Percentiles rank a stretch among this genome's conserved stretches.
Evolutionary conservation across 2,797 vertebrate species (phyloP).

Genomic region (Hippopotamyrus pictus): DNA sequence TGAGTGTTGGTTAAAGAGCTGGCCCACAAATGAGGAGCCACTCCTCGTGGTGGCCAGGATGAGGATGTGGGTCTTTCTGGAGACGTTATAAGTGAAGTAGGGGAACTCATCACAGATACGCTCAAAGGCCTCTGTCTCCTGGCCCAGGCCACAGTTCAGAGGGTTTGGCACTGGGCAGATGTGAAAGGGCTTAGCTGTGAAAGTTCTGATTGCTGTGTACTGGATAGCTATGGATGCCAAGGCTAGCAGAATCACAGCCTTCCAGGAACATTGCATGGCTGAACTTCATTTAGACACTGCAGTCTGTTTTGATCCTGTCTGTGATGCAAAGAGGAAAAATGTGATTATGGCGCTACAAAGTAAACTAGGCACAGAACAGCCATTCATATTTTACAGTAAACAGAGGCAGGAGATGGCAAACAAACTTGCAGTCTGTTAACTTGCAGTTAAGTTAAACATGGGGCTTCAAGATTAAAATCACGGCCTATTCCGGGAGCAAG

Average conservation of each 20-base stretch:
- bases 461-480: conserved; percentile 14
- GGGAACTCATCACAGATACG: conserved; percentile 78
- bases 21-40: conserved; percentile 86
- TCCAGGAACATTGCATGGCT: conserved; percentile 99
- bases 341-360: neutral
- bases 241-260: conserved; percentile 90
- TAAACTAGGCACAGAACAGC: conserved; percentile 18
- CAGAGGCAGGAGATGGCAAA: conserved; percentile 12
- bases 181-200: conserved; percentile 87
- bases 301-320: conserved; percentile 40
- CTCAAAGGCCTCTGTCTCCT: conserved; percentile 72
- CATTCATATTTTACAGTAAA: conserved; percentile 27
- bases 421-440: conserved; percentile 7
- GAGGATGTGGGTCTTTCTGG: conserved; percentile 80
- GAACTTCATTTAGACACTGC: conserved; percentile 75
- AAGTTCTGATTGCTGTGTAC: conserved; percentile 91
- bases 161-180: conserved; percentile 75
- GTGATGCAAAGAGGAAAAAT: conserved; percentile 24
- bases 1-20: conserved; percentile 92
- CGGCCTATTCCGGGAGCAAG: neutral
- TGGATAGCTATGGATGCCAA: conserved; percentile 92
- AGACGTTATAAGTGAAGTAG: conserved; percentile 68
- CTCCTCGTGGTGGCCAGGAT: conserved; percentile 90
- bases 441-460: neutral
- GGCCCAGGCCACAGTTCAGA: conserved; percentile 72